A percentile compares a stretch with the other conserved stretches of the same genome.
Conservation (phyloP, 2,797 vertebrate species). For the Protosalanx chinensis region DNA sequence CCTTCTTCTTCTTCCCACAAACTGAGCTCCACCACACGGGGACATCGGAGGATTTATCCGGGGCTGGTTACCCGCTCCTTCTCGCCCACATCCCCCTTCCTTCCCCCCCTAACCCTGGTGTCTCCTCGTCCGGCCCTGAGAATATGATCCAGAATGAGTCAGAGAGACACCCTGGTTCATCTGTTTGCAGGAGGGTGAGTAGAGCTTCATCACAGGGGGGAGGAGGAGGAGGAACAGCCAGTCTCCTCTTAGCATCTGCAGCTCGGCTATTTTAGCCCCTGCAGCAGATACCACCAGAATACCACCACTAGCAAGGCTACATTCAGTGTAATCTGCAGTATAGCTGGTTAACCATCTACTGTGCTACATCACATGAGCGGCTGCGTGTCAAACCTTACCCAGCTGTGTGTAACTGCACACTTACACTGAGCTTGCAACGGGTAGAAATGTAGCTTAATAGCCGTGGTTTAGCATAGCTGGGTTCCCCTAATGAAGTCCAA, state of each 20-base stretch:
- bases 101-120: conserved; percentile 36
- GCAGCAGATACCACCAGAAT: too few species aligned
- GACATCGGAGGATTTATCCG: conserved; percentile 17
- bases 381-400: neutral
- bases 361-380: too few species aligned
- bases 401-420: neutral
- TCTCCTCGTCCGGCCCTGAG: conserved; percentile 63
- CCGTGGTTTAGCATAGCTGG: neutral
- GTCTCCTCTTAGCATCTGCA: neutral
- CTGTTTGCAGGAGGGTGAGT: conserved; percentile 97
- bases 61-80: neutral
- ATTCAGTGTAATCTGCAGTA: neutral
- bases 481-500: neutral
- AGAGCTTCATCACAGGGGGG: neutral
- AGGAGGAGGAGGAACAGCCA: neutral
- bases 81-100: conserved; percentile 15
- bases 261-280: neutral
- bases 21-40: conserved; percentile 66
- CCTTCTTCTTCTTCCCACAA: conserved; percentile 28
- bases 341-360: neutral
- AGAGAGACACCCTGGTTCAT: conserved; percentile 95
- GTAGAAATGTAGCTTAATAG: neutral
- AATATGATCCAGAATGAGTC: conserved; percentile 95
- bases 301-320: neutral
- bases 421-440: neutral